Evolutionary conservation across 2,797 vertebrate species (phyloP), one percentile per base, ranked within the genome.

Genomic region (Limosa lapponica): DNA sequence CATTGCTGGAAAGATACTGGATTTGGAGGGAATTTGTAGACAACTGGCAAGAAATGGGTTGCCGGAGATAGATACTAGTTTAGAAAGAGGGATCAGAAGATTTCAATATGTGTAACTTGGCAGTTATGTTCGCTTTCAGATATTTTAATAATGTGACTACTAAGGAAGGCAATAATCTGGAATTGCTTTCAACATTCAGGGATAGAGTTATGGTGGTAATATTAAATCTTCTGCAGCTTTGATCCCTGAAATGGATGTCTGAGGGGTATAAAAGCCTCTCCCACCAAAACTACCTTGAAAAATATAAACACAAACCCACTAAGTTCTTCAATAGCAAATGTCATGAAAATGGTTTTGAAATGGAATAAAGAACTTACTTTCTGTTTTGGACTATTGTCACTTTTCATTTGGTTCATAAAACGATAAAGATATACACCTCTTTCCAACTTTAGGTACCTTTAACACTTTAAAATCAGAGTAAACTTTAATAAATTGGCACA

Each of bases 11-110:
- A 93, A 67, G 80, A 83, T 87, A 48, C 51, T 75, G 46, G 34
- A 90, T 95, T 96, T 95, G 58, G 77, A 87, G 67, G 64, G 59
- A 73, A 80, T 96, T 93, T 94, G 49, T 87, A 87, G 86, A 89
- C 82, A 94, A 92, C 41, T 92, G 91, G 72, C 91, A 84, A 90
- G 90, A 87, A 87, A 13, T 46, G 5, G 55, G n/a, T 77, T 90
- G 71, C 83, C 10, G 8, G 73, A 73, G 89, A 69, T 70, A 82
- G 23, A 89, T 48, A 46, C 6, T 87, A 64, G 25, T 93, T 94
- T 87, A 80, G 44, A 87, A 93, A 59, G 74, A 93, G 69, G 39
- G 70, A 80, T 89, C 23, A 66, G 71, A 94, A 93, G 62, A 80
- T 84, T 92, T 84, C 95, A 89, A 73, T 93, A 64, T 30, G 41